Evolutionary conservation across 2,888 invertebrate species (phyloP).

Genomic region (Lasioglossum zephyrum): DNA sequence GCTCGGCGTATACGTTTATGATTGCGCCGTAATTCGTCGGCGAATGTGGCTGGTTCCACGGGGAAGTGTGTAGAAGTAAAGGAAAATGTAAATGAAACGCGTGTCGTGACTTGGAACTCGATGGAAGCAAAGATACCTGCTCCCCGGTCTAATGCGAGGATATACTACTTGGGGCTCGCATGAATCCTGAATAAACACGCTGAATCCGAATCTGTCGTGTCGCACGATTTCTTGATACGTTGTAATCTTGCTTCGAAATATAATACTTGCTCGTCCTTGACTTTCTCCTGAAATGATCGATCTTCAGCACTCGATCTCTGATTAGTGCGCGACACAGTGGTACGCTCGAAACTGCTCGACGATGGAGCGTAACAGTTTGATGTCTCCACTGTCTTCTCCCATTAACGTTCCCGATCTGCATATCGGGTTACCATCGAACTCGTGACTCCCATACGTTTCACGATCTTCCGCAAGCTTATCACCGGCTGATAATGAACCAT

Average conservation of each 20-base stretch:
- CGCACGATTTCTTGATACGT: not conserved
- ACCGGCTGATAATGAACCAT: slow-evolving; percentile 49
- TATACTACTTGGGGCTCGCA: not conserved
- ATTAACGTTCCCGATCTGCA: slow-evolving; percentile 50
- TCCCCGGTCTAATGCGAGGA: not conserved
- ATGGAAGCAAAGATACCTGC: not conserved
- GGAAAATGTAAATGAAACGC: slow-evolving; percentile 18
- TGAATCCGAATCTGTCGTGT: not conserved
- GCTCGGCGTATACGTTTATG: not conserved
- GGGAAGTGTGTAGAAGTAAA: not conserved
- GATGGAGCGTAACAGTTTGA: not conserved
- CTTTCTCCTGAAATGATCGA: not conserved
- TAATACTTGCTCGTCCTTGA: not conserved
- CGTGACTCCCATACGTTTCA: slow-evolving; percentile 34
- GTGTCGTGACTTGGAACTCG: slow-evolving; percentile 7
- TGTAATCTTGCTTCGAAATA: no score
- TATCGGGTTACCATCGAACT: slow-evolving; percentile 46
- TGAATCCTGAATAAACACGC: slow-evolving; percentile 7
- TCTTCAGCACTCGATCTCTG: not conserved
- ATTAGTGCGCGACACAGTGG: not conserved
- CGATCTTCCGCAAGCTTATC: slow-evolving; percentile 47
- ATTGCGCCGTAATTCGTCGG: not conserved
- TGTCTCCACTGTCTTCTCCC: slow-evolving; percentile 28
- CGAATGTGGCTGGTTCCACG: not conserved
- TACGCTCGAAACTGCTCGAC: not conserved